These are phyloP conservation scores for Alcis repandata DNA, from an alignment of 2,888 invertebrate genomes.

Conservation along the genomic window DNA sequence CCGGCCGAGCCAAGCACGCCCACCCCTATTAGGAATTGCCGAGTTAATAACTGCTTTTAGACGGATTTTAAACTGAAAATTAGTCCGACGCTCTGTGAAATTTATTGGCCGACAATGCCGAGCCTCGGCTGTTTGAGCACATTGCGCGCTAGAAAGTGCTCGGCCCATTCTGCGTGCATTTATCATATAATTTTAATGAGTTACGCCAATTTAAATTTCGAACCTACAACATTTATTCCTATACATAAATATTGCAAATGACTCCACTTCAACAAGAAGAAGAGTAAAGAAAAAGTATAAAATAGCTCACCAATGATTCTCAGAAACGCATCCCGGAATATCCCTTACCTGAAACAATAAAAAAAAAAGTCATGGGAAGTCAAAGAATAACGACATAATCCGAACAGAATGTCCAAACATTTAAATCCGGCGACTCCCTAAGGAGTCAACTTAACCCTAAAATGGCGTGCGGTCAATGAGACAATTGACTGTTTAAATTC, in stretches of 20 bases:
- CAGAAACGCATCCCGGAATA: constrained; percentile 17
- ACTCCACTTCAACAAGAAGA: no score
- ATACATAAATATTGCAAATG: no score
- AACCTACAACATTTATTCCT: background rate
- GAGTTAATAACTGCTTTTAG: constrained; percentile 63
- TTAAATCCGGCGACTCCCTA: constrained; percentile 44
- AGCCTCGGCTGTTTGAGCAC: constrained; percentile 6
- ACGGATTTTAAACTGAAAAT: constrained; percentile 56
- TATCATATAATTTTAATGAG: background rate
- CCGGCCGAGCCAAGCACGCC: constrained; percentile 59
- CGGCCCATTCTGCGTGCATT: constrained; percentile 8
- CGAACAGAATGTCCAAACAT: constrained; percentile 41
- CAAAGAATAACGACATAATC: constrained; percentile 38
- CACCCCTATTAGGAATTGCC: constrained; percentile 66
- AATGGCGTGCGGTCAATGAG: constrained; percentile 38
- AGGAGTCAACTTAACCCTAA: constrained; percentile 45
- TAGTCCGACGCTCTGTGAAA: constrained; percentile 37
- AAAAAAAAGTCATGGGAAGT: constrained; percentile 36
- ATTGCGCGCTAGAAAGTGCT: constrained; percentile 14
- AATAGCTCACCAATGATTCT: constrained; percentile 29
- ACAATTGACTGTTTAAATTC: constrained; percentile 43
- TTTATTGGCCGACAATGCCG: constrained; percentile 30
- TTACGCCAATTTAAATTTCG: background rate
- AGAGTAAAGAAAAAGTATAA: background rate
- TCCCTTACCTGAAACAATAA: constrained; percentile 56